Conservation (phyloP, 2,113 vertebrate species). For the Semnopithecus entellus region DNA sequence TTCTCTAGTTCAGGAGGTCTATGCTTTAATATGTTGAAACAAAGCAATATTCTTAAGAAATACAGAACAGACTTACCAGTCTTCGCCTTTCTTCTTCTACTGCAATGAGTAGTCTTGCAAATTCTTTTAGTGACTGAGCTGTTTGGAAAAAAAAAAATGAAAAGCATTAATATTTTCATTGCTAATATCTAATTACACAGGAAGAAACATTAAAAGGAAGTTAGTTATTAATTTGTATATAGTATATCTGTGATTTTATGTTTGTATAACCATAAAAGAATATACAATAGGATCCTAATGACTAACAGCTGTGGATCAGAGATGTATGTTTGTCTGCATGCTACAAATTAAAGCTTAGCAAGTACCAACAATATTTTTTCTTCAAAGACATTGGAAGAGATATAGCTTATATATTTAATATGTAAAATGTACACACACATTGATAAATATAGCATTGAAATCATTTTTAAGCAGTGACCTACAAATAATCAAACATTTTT, state of each 20-base stretch:
- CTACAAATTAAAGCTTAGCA: neutral
- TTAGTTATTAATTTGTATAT: neutral
- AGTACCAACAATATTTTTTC: neutral
- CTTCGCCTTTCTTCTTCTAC: slow-evolving; percentile 96
- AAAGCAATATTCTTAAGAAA: slow-evolving; percentile 5
- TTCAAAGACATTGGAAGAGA: neutral
- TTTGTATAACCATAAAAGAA: neutral
- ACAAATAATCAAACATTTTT: neutral
- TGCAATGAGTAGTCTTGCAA: slow-evolving; percentile 94
- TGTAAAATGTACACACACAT: neutral
- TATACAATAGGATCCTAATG: neutral
- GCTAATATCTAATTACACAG: neutral
- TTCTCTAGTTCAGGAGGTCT: neutral
- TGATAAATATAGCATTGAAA: neutral
- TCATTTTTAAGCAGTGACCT: neutral
- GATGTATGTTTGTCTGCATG: neutral
- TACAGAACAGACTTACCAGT: slow-evolving; percentile 87
- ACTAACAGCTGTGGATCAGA: neutral
- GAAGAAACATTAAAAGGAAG: slow-evolving; percentile 10
- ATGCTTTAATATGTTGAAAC: neutral
- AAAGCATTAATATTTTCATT: slow-evolving; percentile 11
- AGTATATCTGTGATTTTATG: neutral
- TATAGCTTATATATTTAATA: neutral
- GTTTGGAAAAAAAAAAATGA: slow-evolving; percentile 60
- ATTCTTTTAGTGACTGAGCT: slow-evolving; percentile 98